Conservation (phyloP, 2,113 vertebrate genomes). For the Plestiodon gilberti region DNA sequence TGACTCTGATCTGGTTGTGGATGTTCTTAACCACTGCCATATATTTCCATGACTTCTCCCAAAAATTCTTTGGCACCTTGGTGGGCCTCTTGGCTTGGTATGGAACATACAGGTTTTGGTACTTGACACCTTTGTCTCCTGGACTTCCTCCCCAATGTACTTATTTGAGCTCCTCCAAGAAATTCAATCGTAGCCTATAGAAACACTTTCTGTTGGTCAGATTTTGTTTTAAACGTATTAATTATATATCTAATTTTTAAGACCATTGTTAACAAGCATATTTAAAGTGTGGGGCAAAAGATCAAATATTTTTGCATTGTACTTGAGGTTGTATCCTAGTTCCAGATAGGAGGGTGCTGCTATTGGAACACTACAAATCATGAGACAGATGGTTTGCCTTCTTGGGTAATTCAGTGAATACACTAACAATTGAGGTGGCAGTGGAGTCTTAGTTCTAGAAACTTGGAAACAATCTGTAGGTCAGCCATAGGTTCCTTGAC, state of each 20-base stretch:
- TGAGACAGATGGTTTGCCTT: neutral
- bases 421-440: neutral
- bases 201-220: slow-evolving; percentile 6
- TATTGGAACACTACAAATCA: slow-evolving; percentile 2
- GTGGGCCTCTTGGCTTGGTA: slow-evolving; percentile 87
- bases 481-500: neutral
- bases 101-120: slow-evolving; percentile 88
- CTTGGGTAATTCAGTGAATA: slow-evolving; percentile 18
- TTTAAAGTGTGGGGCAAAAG: slow-evolving; percentile 27
- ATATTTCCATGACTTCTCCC: slow-evolving; percentile 88
- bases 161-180: slow-evolving; percentile 71
- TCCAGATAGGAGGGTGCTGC: neutral
- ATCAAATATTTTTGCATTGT: neutral
- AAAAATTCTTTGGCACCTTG: slow-evolving; percentile 87
- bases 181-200: slow-evolving; percentile 71
- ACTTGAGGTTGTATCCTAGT: slow-evolving; percentile 15
- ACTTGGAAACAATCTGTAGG: neutral
- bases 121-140: slow-evolving; percentile 85
- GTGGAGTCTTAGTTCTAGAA: neutral
- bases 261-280: slow-evolving; percentile 8
- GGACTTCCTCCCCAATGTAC: slow-evolving; percentile 84
- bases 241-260: neutral
- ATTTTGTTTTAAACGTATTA: slow-evolving; percentile 46
- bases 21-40: slow-evolving; percentile 93
- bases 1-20: slow-evolving; percentile 86